These are phyloP conservation scores for Prunella fulvescens DNA, from an alignment of 2,113 vertebrate genomes.

Conservation along the genomic window DNA sequence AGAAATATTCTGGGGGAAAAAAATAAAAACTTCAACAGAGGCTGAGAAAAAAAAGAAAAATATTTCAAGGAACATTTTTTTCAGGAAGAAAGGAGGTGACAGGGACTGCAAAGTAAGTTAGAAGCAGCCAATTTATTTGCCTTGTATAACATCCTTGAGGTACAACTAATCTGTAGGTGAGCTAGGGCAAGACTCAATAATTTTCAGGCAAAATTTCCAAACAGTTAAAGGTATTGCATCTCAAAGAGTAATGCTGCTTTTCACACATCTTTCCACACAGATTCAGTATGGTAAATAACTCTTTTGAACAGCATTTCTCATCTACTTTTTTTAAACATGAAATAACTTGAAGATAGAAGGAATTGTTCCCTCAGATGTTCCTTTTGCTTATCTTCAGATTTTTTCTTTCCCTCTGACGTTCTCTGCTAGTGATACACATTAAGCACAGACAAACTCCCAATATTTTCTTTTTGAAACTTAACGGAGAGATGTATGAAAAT, in stretches of 20 bases:
- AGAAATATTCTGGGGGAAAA: neutral
- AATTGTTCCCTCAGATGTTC: neutral
- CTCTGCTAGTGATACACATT: neutral
- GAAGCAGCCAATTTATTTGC: neutral
- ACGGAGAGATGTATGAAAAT: neutral
- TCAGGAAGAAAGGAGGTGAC: neutral
- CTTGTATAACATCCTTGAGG: neutral
- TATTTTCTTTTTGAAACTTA: neutral
- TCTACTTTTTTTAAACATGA: neutral
- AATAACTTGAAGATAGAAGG: neutral
- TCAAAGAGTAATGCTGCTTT: neutral
- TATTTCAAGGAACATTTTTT: neutral
- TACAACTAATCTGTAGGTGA: conserved; percentile 12
- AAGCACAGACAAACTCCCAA: neutral
- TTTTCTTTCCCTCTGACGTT: neutral
- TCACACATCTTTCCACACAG: neutral
- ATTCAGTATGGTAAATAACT: neutral
- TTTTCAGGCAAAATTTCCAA: neutral
- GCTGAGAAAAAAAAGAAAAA: neutral
- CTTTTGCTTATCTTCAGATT: neutral
- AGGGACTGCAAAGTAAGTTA: neutral
- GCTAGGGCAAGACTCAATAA: neutral
- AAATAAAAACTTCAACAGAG: neutral
- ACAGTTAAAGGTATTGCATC: neutral
- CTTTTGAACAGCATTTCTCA: neutral